Evolutionary conservation across 2,113 vertebrate species (phyloP), one percentile per base, ranked within the genome.

Genomic region (Onychostoma macrolepis): DNA sequence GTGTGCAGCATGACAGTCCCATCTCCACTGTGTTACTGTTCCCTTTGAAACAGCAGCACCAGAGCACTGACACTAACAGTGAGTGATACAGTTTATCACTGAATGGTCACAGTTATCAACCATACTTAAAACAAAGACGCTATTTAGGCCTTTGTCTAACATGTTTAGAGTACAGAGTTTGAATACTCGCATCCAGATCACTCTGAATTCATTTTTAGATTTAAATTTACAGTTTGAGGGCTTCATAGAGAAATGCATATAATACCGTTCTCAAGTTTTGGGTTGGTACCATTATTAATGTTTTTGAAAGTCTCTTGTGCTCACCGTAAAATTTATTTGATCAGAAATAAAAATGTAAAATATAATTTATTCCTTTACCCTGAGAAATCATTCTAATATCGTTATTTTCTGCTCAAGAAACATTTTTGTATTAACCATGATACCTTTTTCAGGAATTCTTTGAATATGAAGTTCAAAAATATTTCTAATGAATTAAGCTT

Each of bases 11-110:
- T 81, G 97, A 98, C 2, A 96, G 97, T 82, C 97, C 97, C 2
- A 95, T 98, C 87, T 97, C 97, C 50, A 95, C 94, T 0, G 96
- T 97, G 76, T 93, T 96, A 19, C 92, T 98, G 63, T 98, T 98
- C 87, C 93, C 93, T 28, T 89, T 95, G 0, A 91, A 88, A 45
- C 72, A 81, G 15, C 19, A 76, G 17, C 65, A 21, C 11, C 79
- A 80, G 50, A 36, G 77, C 53, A 50, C 33, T 0, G 36, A 36
- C 76, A 88, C 88, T 63, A 89, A 85, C 30, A 67, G 94, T 94
- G 88, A 11, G 90, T 89, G 3, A 56, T 19, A 19, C 28, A 15
- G 6, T 28, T 53, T 53, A 6, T 53, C 50, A 6, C 45, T 19
- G 28, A 67, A 69, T 33, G 9, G 2, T 80, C 21, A 4, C 19